phyloP scores from a whole-genome alignment of 2,888 invertebrate genomes.

The Alviniconcha strummeri region DNA sequence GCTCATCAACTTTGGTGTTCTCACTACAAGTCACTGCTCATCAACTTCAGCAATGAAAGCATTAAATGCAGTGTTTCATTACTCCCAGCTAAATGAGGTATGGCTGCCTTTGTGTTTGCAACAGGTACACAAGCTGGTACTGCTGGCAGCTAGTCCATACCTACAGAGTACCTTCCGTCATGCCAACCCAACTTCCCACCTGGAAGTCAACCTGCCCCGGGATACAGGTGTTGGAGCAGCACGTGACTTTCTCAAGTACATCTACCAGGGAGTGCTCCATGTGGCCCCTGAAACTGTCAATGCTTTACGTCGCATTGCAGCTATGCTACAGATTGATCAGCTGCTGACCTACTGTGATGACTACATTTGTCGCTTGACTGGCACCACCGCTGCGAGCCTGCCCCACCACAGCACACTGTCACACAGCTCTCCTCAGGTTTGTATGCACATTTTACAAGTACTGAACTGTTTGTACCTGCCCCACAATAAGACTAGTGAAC shows the following conservation, averaged over 20 bases:
- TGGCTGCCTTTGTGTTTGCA: too few relatives aligned
- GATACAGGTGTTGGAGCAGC: constrained; percentile 43
- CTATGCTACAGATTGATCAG: constrained; percentile 46
- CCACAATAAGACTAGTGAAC: too few relatives aligned
- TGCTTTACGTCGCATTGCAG: constrained; percentile 42
- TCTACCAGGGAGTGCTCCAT: constrained; percentile 38
- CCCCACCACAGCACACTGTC: background rate
- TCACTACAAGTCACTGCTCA: too few relatives aligned
- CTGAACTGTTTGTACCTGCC: too few relatives aligned
- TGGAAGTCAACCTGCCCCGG: constrained; percentile 45
- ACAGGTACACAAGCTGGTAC: constrained; percentile 46
- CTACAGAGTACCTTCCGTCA: constrained; percentile 45
- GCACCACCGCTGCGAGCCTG: background rate
- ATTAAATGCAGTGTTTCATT: too few relatives aligned
- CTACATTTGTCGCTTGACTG: constrained; percentile 12
- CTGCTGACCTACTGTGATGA: constrained; percentile 43
- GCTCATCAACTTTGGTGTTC: too few relatives aligned
- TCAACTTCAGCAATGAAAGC: too few relatives aligned
- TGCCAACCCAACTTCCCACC: constrained; percentile 43
- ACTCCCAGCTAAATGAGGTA: too few relatives aligned
- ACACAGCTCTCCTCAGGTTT: constrained; percentile 21
- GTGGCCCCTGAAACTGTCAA: constrained; percentile 33
- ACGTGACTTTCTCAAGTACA: constrained; percentile 43
- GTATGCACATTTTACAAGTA: background rate
- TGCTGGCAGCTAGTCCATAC: constrained; percentile 45